Percentiles rank a stretch among this genome's conserved stretches.
These are phyloP conservation scores for Netelia fuscicornis DNA, from an alignment of 2,888 invertebrate genomes.

Conservation along the genomic window DNA sequence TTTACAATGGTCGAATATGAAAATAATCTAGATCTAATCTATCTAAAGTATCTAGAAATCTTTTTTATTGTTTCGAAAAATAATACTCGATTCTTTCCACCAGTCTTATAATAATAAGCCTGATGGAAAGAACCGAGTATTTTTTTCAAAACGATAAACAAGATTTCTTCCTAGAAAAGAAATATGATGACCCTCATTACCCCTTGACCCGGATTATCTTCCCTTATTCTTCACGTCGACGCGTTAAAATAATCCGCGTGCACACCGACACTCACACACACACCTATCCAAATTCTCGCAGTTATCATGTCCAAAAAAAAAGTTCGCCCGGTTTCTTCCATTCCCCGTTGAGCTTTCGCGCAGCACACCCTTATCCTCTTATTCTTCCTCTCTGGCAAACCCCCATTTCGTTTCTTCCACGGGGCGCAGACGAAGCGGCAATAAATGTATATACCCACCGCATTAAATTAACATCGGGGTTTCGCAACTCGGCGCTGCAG, in stretches of 20 bases:
- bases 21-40: too few species aligned
- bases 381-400: conserved; percentile 13
- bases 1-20: not conserved
- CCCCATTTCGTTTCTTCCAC: conserved; percentile 21
- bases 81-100: too few species aligned
- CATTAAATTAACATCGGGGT: conserved; percentile 70
- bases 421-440: conserved; percentile 44
- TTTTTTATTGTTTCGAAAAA: too few species aligned
- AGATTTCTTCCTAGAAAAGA: not conserved
- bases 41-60: not conserved
- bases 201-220: conserved; percentile 3
- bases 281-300: conserved; percentile 3
- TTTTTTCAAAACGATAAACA: not conserved
- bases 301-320: conserved; percentile 55
- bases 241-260: not conserved
- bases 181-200: not conserved
- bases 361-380: conserved; percentile 15
- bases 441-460: conserved; percentile 41
- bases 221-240: not conserved
- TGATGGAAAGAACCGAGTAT: not conserved
- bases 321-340: conserved; percentile 30
- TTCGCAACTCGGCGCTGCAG: conserved; percentile 56
- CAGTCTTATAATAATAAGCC: not conserved
- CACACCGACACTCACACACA: not conserved
- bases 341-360: conserved; percentile 12